These are phyloP conservation scores for Oplegnathus fasciatus DNA, from an alignment of 2,113 vertebrate species.

Conservation along the genomic window DNA sequence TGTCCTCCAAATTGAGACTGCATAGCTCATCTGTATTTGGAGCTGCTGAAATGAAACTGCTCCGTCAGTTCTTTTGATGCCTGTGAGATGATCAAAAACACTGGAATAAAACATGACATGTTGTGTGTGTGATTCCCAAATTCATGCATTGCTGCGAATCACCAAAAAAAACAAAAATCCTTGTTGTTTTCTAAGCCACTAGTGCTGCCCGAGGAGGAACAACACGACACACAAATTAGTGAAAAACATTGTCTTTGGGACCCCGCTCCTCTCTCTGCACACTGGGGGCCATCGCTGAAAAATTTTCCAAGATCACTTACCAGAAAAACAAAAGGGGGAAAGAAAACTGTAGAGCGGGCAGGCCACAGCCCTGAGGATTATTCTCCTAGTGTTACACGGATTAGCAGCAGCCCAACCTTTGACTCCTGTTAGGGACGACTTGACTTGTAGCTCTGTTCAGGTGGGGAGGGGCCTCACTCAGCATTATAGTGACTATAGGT, in stretches of 20 bases:
- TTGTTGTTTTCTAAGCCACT: not conserved
- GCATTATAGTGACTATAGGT: not conserved
- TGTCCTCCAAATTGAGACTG: not conserved
- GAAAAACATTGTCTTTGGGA: not conserved
- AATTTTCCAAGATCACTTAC: conserved; percentile 66
- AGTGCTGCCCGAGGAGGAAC: not conserved
- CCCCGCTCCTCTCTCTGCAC: conserved; percentile 20
- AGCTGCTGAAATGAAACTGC: not conserved
- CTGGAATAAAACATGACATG: too few species aligned
- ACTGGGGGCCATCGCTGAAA: conserved; percentile 39
- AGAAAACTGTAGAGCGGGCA: conserved; percentile 44
- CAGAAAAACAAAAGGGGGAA: conserved; percentile 64
- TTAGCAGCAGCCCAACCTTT: conserved; percentile 79
- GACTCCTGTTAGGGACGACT: conserved; percentile 74
- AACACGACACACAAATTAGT: conserved; percentile 38
- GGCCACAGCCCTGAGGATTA: conserved; percentile 77
- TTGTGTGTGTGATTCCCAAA: not conserved
- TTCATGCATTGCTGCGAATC: not conserved
- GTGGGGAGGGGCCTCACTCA: conserved; percentile 19
- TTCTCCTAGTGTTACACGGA: conserved; percentile 82
- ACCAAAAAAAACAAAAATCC: too few species aligned
- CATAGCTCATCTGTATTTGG: not conserved
- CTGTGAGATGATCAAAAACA: not conserved
- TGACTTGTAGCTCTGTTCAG: conserved; percentile 64
- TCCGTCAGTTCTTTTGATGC: not conserved